Evolutionary conservation across 2,113 vertebrate genomes (phyloP), one percentile per base, ranked within the genome.

Genomic region (Phalacrocorax brasilianus): DNA sequence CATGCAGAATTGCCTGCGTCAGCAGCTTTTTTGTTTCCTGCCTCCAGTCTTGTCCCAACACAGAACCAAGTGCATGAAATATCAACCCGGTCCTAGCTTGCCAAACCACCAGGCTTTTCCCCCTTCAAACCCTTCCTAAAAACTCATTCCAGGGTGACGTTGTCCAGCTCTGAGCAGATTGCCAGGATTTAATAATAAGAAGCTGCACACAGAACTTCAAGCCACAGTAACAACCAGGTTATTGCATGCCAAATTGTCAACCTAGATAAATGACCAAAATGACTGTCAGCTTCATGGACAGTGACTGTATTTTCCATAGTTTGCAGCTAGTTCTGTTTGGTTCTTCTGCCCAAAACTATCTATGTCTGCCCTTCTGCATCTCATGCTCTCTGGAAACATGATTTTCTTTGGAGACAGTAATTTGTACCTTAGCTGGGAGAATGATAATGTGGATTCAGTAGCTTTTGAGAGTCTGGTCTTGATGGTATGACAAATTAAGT

Each of bases 11-110:
- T 49, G 14, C n/a, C 26, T 42, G 40, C 1, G 0, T 15, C 11
- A 75, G n/a, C 56, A 88, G 17, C n/a, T 56, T 2, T 28, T 38
- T 26, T 62, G 14, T 42, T 79, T 78, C 65, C 42, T 50, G 28
- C 28, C 50, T 72, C 40, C 49, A 55, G n/a, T 32, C 28, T 74
- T 58, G 28, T 17, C 44, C 63, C 67, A 77, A 0, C 0, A 2
- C 28, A 50, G 45, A 70, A 70, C 27, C 55, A 77, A 23, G 32
- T 47, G 24, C 38, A 23, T 35, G 38, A 86, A 76, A 11, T 38
- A 42, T 8, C 6, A 5, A 52, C 42, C 35, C 1, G 0, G 1
- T 7, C 33, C 35, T n/a, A 16, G 30, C 44, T 44, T 85, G 45
- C 49, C 81, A 89, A 89, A 38, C 65, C 49, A 58, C 30, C 7